phyloP scores from a whole-genome alignment of 2,797 vertebrate species.

The Pristis pectinata region DNA sequence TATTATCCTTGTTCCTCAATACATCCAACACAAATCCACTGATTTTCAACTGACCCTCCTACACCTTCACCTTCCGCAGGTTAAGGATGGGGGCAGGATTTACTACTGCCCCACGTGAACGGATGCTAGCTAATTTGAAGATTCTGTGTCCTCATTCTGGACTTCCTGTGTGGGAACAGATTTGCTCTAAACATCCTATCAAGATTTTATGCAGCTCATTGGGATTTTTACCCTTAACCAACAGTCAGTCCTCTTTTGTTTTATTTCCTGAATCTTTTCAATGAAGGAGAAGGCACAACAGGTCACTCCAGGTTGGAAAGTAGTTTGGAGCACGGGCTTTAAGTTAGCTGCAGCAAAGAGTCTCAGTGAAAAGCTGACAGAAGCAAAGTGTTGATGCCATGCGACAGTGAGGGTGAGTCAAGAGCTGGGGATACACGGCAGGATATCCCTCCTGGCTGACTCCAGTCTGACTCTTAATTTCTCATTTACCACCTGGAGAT shows the following conservation, averaged over 20 bases:
- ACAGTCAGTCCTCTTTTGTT: background rate
- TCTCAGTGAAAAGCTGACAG: background rate
- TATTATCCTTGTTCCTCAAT: no score
- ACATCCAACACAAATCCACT: no score
- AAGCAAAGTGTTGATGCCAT: background rate
- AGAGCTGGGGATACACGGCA: constrained; percentile 14
- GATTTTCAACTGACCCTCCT: no score
- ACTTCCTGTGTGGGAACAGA: background rate
- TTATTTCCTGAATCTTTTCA: background rate
- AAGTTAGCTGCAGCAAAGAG: background rate
- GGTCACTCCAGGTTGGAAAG: background rate
- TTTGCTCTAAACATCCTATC: background rate
- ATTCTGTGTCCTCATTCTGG: background rate
- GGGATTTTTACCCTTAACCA: no score
- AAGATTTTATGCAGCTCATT: background rate
- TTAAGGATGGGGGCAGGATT: background rate
- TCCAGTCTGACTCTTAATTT: constrained; percentile 62
- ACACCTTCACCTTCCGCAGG: no score
- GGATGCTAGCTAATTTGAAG: background rate
- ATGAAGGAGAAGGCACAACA: background rate
- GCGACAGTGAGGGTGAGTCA: background rate
- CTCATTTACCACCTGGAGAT: constrained; percentile 63
- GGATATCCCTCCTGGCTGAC: constrained; percentile 48
- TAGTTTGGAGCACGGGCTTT: background rate
- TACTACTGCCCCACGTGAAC: background rate